A percentile compares a stretch with the other conserved stretches of the same genome.
These are phyloP conservation scores for Eupithecia subfuscata DNA, from an alignment of 2,888 invertebrate species.

Conservation along the genomic window DNA sequence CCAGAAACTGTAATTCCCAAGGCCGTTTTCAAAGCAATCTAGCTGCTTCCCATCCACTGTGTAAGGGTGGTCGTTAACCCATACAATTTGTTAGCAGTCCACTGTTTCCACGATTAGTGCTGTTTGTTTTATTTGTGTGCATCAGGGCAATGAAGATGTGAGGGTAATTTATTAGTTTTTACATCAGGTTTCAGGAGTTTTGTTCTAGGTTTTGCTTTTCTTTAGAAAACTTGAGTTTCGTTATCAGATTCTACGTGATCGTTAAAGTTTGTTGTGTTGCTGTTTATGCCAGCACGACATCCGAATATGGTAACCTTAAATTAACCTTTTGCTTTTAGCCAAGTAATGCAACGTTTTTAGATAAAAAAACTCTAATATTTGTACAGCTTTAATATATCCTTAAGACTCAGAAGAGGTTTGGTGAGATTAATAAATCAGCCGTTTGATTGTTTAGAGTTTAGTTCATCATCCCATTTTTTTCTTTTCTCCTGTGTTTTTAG, in stretches of 20 bases:
- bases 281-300: too few relatives aligned
- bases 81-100: slow-evolving; percentile 55
- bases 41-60: slow-evolving; percentile 21
- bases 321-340: too few relatives aligned
- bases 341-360: too few relatives aligned
- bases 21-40: not conserved
- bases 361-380: too few relatives aligned
- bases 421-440: too few relatives aligned
- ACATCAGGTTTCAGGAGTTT: not conserved
- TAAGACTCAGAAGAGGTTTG: too few relatives aligned
- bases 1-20: not conserved
- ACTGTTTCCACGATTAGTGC: slow-evolving; percentile 50
- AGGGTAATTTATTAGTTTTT: slow-evolving; percentile 29
- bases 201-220: slow-evolving; percentile 5
- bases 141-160: slow-evolving; percentile 50
- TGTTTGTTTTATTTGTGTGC: slow-evolving; percentile 54
- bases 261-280: not conserved
- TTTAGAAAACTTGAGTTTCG: not conserved
- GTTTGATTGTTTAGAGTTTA: too few relatives aligned
- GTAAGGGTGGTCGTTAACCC: slow-evolving; percentile 54
- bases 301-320: too few relatives aligned
- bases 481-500: too few relatives aligned
- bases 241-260: not conserved
- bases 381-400: too few relatives aligned
- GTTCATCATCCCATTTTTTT: too few relatives aligned